phyloP scores from a whole-genome alignment of 2,797 vertebrate genomes.

The Pipistrellus pipistrellus region DNA sequence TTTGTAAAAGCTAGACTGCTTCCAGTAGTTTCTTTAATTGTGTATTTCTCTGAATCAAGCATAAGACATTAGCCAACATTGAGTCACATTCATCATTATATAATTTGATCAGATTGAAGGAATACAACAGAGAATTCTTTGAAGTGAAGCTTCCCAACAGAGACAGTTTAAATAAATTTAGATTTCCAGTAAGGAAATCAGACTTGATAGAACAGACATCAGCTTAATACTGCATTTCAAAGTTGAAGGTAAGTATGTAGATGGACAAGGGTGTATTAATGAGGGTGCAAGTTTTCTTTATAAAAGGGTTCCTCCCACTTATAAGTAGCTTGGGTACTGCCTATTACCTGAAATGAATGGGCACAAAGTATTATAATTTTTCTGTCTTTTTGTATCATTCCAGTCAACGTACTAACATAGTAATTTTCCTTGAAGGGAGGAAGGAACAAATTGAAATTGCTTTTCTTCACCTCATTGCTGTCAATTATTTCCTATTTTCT shows the following conservation, averaged over 20 bases:
- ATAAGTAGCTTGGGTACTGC: background rate
- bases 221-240: background rate
- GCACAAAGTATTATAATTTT: slow-evolving; percentile 5
- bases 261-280: background rate
- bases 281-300: background rate
- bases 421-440: slow-evolving; percentile 31
- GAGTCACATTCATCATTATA: background rate
- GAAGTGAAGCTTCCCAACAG: background rate
- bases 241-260: background rate
- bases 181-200: background rate
- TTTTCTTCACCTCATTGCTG: background rate
- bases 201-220: background rate
- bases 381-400: background rate
- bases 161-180: slow-evolving; percentile 18
- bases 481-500: background rate
- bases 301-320: background rate
- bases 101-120: background rate
- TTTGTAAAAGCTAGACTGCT: background rate
- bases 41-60: background rate
- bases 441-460: background rate
- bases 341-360: background rate
- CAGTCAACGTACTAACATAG: background rate
- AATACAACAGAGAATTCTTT: background rate
- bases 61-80: background rate
- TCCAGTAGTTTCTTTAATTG: slow-evolving; percentile 24